Percentiles rank a stretch among this genome's conserved stretches.
phyloP scores from a whole-genome alignment of 2,888 invertebrate species.

The Tanypteryx hageni region DNA sequence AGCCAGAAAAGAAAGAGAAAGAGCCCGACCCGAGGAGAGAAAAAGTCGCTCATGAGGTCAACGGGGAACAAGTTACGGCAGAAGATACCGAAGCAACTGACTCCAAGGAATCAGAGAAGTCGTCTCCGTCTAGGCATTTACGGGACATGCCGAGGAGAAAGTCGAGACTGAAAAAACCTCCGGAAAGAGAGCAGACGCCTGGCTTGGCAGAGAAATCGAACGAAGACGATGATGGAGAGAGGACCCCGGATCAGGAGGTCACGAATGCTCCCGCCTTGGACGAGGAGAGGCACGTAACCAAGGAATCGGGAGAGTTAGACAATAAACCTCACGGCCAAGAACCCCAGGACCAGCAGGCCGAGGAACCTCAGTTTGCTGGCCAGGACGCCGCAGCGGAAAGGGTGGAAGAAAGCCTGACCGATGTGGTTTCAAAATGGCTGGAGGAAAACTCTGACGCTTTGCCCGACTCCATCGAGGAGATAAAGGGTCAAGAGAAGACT shows the following conservation, averaged over 20 bases:
- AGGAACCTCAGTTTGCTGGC: background rate
- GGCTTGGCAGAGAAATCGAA: background rate
- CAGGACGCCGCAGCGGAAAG: background rate
- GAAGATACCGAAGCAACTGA: background rate
- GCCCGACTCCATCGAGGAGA: slow-evolving; percentile 68
- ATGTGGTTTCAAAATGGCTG: slow-evolving; percentile 81
- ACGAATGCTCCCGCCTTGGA: background rate
- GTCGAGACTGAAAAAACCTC: slow-evolving; percentile 45
- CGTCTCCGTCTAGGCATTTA: slow-evolving; percentile 31
- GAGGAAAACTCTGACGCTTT: slow-evolving; percentile 74
- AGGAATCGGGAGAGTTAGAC: background rate
- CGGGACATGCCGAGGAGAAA: slow-evolving; percentile 37
- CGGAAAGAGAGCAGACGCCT: slow-evolving; percentile 2
- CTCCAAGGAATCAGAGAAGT: background rate
- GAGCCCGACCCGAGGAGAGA: background rate
- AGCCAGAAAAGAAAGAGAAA: background rate
- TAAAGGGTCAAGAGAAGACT: slow-evolving; percentile 65
- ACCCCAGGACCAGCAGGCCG: background rate
- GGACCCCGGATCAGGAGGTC: background rate
- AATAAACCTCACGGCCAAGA: background rate
- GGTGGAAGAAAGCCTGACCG: slow-evolving; percentile 76
- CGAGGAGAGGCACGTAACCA: background rate
- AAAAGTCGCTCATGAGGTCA: background rate
- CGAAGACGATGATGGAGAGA: background rate
- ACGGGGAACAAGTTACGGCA: background rate